phyloP scores from a whole-genome alignment of 2,797 vertebrate genomes.

The Ammospiza maritima region DNA sequence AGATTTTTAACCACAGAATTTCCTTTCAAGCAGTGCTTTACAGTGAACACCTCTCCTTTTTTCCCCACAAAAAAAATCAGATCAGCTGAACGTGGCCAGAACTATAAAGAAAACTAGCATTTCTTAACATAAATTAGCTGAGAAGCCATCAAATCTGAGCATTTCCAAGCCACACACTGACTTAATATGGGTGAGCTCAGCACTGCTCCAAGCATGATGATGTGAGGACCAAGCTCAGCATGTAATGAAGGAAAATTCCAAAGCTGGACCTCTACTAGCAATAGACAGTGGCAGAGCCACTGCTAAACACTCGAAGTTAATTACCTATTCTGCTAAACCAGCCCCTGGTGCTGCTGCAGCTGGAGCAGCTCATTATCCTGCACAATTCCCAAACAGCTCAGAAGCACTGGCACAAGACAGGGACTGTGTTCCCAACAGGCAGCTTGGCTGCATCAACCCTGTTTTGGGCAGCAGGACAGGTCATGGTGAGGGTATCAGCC shows the following conservation, averaged over 20 bases:
- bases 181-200: neutral
- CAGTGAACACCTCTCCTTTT: neutral
- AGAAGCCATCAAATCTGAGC: neutral
- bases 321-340: neutral
- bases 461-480: neutral
- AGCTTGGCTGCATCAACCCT: neutral
- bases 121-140: neutral
- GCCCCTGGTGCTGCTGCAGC: neutral
- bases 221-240: neutral
- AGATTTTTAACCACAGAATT: neutral
- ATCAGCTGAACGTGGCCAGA: neutral
- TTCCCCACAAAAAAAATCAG: neutral
- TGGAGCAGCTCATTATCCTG: neutral
- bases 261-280: neutral
- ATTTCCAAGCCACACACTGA: neutral
- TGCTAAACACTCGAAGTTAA: neutral
- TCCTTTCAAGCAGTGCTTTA: neutral
- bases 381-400: neutral
- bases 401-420: neutral
- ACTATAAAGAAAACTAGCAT: neutral
- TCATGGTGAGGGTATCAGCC: neutral
- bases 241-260: neutral
- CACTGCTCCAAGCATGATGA: neutral
- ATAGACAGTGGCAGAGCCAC: neutral
- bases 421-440: neutral